Conservation (phyloP, 1,140 invertebrate species). For the Hyposmocoma kahamanoa region DNA sequence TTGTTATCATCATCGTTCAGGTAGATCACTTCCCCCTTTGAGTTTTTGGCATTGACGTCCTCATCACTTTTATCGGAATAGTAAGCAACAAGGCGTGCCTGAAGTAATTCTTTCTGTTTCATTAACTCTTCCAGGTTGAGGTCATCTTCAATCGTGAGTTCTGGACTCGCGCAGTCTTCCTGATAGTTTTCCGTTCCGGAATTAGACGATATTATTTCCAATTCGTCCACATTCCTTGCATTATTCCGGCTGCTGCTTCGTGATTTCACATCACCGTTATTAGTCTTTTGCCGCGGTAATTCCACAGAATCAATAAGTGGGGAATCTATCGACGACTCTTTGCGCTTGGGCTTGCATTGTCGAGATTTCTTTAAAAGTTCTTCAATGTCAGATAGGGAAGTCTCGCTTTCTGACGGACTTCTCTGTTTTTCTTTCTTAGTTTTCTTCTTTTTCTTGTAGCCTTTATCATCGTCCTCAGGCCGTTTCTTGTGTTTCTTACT, state of each 20-base stretch:
- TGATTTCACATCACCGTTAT: slow-evolving; percentile 45
- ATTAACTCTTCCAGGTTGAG: slow-evolving; percentile 91
- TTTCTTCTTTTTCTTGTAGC: slow-evolving; percentile 45
- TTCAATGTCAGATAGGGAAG: slow-evolving; percentile 55
- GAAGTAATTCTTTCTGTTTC: slow-evolving; percentile 86
- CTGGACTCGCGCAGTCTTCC: slow-evolving; percentile 83
- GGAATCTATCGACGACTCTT: slow-evolving; percentile 17
- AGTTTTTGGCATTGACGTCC: slow-evolving; percentile 18
- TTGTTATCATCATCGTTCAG: slow-evolving; percentile 36
- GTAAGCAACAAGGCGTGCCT: slow-evolving; percentile 77
- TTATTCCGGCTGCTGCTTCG: slow-evolving; percentile 45
- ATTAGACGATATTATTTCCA: slow-evolving; percentile 81
- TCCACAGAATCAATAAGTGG: neutral
- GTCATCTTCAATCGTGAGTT: slow-evolving; percentile 86
- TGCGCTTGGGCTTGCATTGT: slow-evolving; percentile 21
- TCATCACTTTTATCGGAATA: slow-evolving; percentile 68
- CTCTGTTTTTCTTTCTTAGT: slow-evolving; percentile 45
- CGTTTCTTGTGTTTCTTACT: slow-evolving; percentile 74
- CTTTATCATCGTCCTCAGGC: slow-evolving; percentile 36
- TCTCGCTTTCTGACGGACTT: slow-evolving; percentile 51
- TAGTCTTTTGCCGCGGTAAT: slow-evolving; percentile 29
- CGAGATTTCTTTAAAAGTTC: slow-evolving; percentile 47
- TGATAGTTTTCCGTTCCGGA: slow-evolving; percentile 80
- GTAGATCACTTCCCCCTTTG: slow-evolving; percentile 22
- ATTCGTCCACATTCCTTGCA: slow-evolving; percentile 27